Evolutionary conservation across 1,140 invertebrate genomes (phyloP).

Genomic region (Anthonomus grandis): DNA sequence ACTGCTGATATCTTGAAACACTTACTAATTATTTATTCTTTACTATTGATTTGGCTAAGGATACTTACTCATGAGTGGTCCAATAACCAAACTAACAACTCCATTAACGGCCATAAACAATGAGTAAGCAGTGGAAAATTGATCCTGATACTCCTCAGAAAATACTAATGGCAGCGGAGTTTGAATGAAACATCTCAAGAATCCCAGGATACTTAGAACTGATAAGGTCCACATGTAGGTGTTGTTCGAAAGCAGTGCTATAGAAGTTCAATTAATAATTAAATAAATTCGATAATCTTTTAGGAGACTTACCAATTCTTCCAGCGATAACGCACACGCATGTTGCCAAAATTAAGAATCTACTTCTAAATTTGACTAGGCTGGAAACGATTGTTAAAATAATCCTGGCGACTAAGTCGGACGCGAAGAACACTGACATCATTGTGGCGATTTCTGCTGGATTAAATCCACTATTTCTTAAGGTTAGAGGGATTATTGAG

Average conservation of each 20-base stretch:
- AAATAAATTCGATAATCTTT: no score
- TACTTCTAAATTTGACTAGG: conserved; percentile 31
- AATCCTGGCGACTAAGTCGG: conserved; percentile 38
- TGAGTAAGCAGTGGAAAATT: conserved; percentile 37
- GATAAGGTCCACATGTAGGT: conserved; percentile 24
- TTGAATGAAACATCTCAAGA: conserved; percentile 36
- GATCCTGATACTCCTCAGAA: conserved; percentile 33
- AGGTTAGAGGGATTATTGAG: conserved; percentile 37
- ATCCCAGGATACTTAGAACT: conserved; percentile 27
- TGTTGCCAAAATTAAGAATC: conserved; percentile 37
- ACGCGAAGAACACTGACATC: conserved; percentile 37
- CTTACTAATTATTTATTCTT: no score
- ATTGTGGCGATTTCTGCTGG: conserved; percentile 33
- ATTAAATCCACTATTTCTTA: conserved; percentile 35
- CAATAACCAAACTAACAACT: conserved; percentile 27
- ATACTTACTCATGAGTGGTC: conserved; percentile 36
- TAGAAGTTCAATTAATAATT: background rate
- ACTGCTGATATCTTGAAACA: no score
- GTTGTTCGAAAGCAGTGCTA: conserved; percentile 14
- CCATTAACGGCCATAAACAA: conserved; percentile 38
- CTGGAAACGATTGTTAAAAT: conserved; percentile 33
- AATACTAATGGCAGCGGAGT: conserved; percentile 36
- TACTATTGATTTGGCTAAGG: no score
- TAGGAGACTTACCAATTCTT: conserved; percentile 33
- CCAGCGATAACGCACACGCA: conserved; percentile 34